These are phyloP conservation scores for Stylophora pistillata DNA, from an alignment of 64 coral and sea anemone genomes.

Conservation along the genomic window DNA sequence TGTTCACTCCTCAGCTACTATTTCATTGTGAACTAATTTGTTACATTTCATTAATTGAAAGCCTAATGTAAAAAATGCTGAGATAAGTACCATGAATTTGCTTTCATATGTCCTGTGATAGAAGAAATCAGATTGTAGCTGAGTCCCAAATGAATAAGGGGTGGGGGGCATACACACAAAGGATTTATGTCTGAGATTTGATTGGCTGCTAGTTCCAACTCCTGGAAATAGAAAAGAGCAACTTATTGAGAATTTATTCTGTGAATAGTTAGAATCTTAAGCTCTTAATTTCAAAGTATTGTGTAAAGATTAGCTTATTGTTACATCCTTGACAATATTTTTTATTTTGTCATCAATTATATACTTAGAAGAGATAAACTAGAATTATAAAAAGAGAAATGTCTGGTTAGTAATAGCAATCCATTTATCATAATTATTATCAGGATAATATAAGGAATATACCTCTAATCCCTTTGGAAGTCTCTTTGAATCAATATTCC, in stretches of 20 bases:
- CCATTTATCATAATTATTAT: background rate
- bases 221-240: slow-evolving; percentile 41
- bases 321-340: too few relatives aligned
- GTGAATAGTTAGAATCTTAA: too few relatives aligned
- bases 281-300: too few relatives aligned
- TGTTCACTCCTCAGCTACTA: too few relatives aligned
- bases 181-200: slow-evolving; percentile 75
- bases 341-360: too few relatives aligned
- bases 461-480: slow-evolving; percentile 90
- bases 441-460: background rate
- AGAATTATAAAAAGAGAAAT: background rate
- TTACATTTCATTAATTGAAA: too few relatives aligned
- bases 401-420: background rate
- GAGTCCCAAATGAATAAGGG: slow-evolving; percentile 88
- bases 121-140: slow-evolving; percentile 82
- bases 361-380: background rate
- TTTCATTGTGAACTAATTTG: too few relatives aligned
- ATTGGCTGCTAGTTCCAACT: slow-evolving; percentile 95
- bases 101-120: slow-evolving; percentile 71
- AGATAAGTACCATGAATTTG: slow-evolving; percentile 57
- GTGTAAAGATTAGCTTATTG: too few relatives aligned
- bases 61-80: too few relatives aligned
- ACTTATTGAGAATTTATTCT: too few relatives aligned
- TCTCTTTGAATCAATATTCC: slow-evolving; percentile 70
- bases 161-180: slow-evolving; percentile 67